phyloP scores from a whole-genome alignment of 2,797 vertebrate species.

The Sebastiscus albofasciatus region DNA sequence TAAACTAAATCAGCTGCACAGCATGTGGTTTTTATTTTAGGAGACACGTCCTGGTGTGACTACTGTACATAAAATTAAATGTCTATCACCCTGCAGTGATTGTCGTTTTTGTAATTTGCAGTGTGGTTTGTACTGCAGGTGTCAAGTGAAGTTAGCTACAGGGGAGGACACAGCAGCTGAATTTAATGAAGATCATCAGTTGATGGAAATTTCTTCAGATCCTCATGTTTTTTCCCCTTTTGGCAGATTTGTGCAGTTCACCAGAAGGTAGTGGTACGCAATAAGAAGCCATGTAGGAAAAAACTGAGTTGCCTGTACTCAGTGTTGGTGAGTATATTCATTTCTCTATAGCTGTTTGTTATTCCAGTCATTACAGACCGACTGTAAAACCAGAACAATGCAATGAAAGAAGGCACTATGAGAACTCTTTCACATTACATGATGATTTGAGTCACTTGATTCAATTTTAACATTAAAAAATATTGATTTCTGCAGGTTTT shows the following conservation, averaged over 20 bases:
- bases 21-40: neutral
- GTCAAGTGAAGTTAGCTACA: neutral
- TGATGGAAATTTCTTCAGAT: neutral
- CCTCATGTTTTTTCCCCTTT: neutral
- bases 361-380: neutral
- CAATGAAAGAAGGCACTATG: neutral
- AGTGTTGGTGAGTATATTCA: neutral
- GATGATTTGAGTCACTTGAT: neutral
- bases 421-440: neutral
- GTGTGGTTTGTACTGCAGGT: neutral
- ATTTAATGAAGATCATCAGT: neutral
- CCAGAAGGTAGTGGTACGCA: neutral
- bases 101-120: neutral
- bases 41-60: neutral
- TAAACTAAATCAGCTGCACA: neutral
- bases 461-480: neutral
- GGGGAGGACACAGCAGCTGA: neutral
- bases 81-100: neutral
- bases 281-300: too few species aligned
- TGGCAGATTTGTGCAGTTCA: neutral
- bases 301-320: too few species aligned
- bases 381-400: neutral
- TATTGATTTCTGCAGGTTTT: neutral
- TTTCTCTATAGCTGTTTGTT: neutral
- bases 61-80: too few species aligned